Evolutionary conservation across 2,888 invertebrate genomes (phyloP), one percentile per base, ranked within the genome.

Genomic region (Actias luna): DNA sequence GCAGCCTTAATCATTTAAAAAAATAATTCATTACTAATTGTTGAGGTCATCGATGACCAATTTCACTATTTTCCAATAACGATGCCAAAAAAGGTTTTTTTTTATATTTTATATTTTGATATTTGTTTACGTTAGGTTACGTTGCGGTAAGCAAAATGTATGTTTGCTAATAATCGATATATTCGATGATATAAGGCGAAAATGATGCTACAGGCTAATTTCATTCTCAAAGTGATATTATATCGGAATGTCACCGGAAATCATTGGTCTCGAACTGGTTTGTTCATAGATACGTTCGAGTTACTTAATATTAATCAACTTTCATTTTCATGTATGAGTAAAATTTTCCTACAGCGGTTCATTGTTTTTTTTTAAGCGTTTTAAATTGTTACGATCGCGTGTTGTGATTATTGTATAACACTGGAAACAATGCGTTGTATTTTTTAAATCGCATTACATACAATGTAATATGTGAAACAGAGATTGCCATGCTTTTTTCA

Each of bases 251-350:
- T 8, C 55, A 5, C 5, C 7, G 55, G 55, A 55, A 55, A 55
- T 55, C 55, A 18, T 29, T 29, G 29, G 1, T 5, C 16, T 8
- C 16, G 42, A 52, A 52, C 60, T 29, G 60, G 60, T 60, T 60
- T 60, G 18, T 33, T n/a, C 31, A 16, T 25, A 8, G 16, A 33
- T 25, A 25, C n/a, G 50, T 46, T 31, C 46, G 52, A 31, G 33
- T 60, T 52, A 33, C 60, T 18, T 35, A 50, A 18, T 33, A 46
- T 16, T 10, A 61, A 61, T 61, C 61, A 52, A 61, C 61, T 61
- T 61, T 61, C 61, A 25, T 58, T 61, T 61, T 31, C 61, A 57
- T 42, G 27, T 39, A 2, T 7, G 27, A 61, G 61, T 57, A 57
- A 61, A 58, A 58, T 61, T 61, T 50, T 61, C 27, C 18, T 12